A percentile compares a stretch with the other conserved stretches of the same genome.
Conservation (phyloP, 2,113 vertebrate species). For the Lepidothrix coronata region DNA sequence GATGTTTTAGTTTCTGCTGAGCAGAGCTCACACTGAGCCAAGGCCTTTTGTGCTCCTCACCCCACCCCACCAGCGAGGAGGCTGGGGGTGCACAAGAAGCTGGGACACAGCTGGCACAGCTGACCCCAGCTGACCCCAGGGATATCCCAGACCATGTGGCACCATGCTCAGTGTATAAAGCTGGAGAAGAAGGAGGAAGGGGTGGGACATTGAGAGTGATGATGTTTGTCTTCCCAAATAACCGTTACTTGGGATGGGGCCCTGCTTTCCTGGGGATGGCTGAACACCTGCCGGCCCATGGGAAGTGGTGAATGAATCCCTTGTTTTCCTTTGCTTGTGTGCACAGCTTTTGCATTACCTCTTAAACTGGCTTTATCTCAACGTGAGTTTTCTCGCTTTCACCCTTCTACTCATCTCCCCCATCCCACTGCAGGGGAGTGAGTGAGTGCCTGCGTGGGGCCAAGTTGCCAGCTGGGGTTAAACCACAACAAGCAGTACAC, state of each 20-base stretch:
- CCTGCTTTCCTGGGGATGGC: not conserved
- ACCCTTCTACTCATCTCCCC: not conserved
- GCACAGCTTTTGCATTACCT: not conserved
- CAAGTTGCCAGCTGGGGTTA: not conserved
- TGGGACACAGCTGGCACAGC: not conserved
- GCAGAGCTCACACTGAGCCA: not conserved
- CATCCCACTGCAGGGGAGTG: not conserved
- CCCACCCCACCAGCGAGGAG: not conserved
- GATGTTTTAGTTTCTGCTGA: fast-evolving
- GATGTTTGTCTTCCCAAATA: not conserved
- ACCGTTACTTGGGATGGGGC: not conserved
- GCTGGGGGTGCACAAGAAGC: not conserved
- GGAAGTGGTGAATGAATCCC: not conserved
- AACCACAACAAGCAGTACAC: not conserved
- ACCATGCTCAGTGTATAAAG: no score
- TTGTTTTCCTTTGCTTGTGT: not conserved
- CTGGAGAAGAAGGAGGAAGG: not conserved
- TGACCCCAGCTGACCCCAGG: not conserved
- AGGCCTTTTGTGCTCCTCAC: not conserved
- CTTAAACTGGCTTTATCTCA: not conserved
- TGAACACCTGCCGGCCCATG: not conserved
- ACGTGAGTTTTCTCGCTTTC: not conserved
- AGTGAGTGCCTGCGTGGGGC: not conserved
- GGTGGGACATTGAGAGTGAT: fast-evolving
- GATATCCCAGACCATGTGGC: not conserved